These are phyloP conservation scores for Neoarius graeffei DNA, from an alignment of 2,113 vertebrate species.

Conservation along the genomic window DNA sequence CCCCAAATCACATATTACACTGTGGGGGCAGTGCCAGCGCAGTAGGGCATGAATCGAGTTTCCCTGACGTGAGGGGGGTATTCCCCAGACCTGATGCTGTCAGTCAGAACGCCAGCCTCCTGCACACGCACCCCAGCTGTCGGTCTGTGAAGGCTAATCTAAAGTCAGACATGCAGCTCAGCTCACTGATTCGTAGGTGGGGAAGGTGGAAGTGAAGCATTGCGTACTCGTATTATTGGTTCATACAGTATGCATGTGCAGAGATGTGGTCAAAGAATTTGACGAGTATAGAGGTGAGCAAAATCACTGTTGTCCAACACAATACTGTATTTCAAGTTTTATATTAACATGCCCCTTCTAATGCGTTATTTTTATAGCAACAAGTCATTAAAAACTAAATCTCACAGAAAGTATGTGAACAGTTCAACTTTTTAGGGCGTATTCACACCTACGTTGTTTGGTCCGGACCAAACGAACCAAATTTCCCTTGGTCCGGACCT, in stretches of 20 bases:
- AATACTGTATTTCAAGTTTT: no score
- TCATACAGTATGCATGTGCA: background rate
- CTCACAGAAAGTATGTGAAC: no score
- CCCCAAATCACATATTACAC: background rate
- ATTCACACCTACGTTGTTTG: no score
- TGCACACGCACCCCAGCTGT: background rate
- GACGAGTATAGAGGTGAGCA: background rate
- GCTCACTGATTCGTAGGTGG: no score
- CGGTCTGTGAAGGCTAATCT: background rate
- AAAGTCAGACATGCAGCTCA: background rate
- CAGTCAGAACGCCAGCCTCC: conserved; percentile 29
- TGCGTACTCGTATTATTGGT: background rate
- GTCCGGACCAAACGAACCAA: no score
- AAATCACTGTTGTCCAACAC: background rate
- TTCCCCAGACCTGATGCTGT: conserved; percentile 57
- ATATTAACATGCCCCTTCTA: background rate
- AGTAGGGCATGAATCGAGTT: conserved; percentile 58
- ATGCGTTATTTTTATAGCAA: background rate
- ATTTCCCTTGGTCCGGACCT: no score
- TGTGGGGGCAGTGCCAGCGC: conserved; percentile 32
- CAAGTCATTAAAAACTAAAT: background rate
- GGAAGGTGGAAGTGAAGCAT: background rate
- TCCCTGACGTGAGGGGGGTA: conserved; percentile 55
- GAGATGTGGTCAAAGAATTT: background rate
- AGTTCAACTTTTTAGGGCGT: no score